Conservation (phyloP, 1,140 invertebrate genomes). For the Agrypnia vestita region DNA sequence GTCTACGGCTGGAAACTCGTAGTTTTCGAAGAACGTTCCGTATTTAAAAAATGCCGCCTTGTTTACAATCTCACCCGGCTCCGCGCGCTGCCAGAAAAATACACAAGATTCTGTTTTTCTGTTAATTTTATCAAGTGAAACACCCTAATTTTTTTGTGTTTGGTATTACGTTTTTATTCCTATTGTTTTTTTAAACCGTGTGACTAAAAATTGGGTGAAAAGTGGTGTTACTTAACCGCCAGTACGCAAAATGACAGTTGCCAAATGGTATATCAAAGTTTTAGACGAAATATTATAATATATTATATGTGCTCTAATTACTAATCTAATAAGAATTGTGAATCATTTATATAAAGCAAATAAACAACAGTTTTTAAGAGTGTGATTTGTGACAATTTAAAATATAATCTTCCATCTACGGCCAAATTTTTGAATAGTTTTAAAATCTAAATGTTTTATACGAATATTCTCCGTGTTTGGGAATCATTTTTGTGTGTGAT, state of each 20-base stretch:
- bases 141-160: background rate
- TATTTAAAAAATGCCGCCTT: constrained; percentile 41
- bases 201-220: no score
- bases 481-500: background rate
- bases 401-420: constrained; percentile 2
- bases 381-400: constrained; percentile 13
- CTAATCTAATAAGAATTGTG: no score
- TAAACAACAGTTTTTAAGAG: no score
- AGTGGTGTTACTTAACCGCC: no score
- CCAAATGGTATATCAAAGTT: no score
- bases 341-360: no score
- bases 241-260: no score
- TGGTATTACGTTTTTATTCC: background rate
- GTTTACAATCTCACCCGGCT: constrained; percentile 38
- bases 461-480: background rate
- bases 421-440: constrained; percentile 30
- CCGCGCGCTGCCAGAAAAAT: background rate
- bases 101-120: background rate
- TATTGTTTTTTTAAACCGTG: no score
- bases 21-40: background rate
- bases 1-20: background rate
- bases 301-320: no score
- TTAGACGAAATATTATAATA: no score
- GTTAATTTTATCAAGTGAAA: background rate
- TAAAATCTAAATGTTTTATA: background rate